phyloP scores from a whole-genome alignment of 2,113 vertebrate species.

The Phyllostomus hastatus region DNA sequence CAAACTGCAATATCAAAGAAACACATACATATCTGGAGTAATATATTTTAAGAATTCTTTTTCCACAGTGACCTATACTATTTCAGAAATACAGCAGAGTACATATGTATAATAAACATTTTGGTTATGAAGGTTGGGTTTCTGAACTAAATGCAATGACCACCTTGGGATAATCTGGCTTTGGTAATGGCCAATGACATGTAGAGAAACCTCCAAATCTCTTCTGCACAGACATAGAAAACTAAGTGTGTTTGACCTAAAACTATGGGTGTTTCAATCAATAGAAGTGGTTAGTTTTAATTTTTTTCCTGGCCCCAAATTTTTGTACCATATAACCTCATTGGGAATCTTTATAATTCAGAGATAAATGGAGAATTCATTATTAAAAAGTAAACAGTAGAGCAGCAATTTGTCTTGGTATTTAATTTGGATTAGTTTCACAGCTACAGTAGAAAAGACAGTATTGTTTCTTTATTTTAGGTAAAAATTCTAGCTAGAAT shows the following conservation, averaged over 20 bases:
- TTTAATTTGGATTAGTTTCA: slow-evolving; percentile 54
- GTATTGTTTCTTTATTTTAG: slow-evolving; percentile 39
- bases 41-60: neutral
- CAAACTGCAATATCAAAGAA: slow-evolving; percentile 15
- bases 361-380: neutral
- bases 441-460: slow-evolving; percentile 18
- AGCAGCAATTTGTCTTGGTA: slow-evolving; percentile 1
- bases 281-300: neutral
- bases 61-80: neutral
- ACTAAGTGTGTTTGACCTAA: neutral
- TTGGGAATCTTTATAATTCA: slow-evolving; percentile 20
- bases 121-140: neutral
- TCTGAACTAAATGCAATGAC: neutral
- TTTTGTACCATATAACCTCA: neutral
- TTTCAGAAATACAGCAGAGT: neutral
- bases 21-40: neutral
- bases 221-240: neutral
- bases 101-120: neutral
- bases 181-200: neutral
- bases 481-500: slow-evolving; percentile 31
- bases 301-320: neutral
- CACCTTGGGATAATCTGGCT: neutral
- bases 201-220: neutral
- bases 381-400: neutral
- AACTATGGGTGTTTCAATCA: neutral